A percentile compares a stretch with the other conserved stretches of the same genome.
phyloP scores from a whole-genome alignment of 2,888 invertebrate species.

The Iphiclides podalirius region DNA sequence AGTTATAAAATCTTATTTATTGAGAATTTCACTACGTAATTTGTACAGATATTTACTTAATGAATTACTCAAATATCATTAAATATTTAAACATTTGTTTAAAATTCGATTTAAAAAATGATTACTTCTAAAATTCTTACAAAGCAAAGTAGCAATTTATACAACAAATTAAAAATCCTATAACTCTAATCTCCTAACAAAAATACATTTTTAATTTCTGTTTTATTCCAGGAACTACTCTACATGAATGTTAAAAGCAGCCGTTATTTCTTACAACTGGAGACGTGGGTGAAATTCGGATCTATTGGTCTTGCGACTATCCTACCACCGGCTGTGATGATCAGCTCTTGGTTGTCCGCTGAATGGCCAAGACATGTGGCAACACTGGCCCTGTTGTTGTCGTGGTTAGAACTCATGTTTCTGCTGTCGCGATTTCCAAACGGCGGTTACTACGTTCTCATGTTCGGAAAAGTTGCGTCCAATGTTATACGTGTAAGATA shows the following conservation, averaged over 20 bases:
- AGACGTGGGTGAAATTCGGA: conserved; percentile 78
- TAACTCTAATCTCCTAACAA: no score
- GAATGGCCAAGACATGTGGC: conserved; percentile 75
- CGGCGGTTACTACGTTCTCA: conserved; percentile 80
- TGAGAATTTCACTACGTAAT: no score
- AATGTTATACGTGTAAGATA: conserved; percentile 74
- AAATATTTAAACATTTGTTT: no score
- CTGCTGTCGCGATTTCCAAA: conserved; percentile 77
- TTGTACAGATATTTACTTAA: no score
- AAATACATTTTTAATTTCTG: no score
- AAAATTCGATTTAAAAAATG: no score
- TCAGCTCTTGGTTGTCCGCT: conserved; percentile 36
- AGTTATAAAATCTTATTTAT: no score
- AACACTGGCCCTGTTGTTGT: conserved; percentile 71
- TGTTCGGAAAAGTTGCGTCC: conserved; percentile 81
- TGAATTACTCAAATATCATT: no score
- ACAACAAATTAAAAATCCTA: no score
- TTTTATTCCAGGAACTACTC: conserved; percentile 66
- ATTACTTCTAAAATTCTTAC: no score
- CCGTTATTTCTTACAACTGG: conserved; percentile 73
- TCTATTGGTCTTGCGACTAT: conserved; percentile 66
- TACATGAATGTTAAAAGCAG: conserved; percentile 73
- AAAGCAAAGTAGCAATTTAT: no score
- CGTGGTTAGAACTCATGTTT: conserved; percentile 81
- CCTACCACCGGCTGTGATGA: conserved; percentile 54